phyloP scores from a whole-genome alignment of 2,888 invertebrate species.

The Epistrophella euchroma region DNA sequence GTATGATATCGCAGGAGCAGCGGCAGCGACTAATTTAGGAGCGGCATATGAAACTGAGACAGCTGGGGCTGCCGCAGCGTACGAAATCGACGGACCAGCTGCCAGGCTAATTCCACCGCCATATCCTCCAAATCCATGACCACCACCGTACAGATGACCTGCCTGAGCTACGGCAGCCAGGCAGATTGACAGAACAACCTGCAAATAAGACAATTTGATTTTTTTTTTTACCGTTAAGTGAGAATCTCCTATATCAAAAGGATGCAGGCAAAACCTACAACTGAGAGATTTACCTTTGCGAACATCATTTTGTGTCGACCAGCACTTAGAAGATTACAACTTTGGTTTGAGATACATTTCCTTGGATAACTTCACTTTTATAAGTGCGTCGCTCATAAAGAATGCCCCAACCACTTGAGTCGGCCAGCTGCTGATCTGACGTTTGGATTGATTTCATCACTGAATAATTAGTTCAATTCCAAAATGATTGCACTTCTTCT shows the following conservation, averaged over 20 bases:
- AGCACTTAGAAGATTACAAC: constrained; percentile 82
- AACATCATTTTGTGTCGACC: constrained; percentile 81
- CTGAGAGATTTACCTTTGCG: constrained; percentile 80
- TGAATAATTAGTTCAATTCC: constrained; percentile 72
- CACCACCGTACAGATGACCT: constrained; percentile 77
- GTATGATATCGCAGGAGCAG: constrained; percentile 58
- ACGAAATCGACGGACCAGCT: constrained; percentile 76
- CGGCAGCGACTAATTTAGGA: constrained; percentile 58
- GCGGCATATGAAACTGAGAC: constrained; percentile 70
- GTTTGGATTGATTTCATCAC: constrained; percentile 75
- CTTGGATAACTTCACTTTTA: constrained; percentile 82
- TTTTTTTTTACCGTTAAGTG: constrained; percentile 35
- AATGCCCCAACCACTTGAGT: constrained; percentile 52
- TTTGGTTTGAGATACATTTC: constrained; percentile 83
- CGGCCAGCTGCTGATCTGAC: constrained; percentile 51
- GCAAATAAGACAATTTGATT: constrained; percentile 39
- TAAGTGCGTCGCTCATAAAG: constrained; percentile 77
- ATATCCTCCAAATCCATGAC: constrained; percentile 65
- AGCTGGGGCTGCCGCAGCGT: constrained; percentile 73
- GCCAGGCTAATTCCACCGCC: constrained; percentile 49
- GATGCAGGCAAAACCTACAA: constrained; percentile 44
- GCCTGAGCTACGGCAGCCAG: constrained; percentile 79
- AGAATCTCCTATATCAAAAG: constrained; percentile 45
- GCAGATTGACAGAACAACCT: constrained; percentile 80
- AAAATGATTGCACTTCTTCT: constrained; percentile 53